phyloP scores from a whole-genome alignment of 2,888 invertebrate species.

The Pyrrhosoma nymphula region DNA sequence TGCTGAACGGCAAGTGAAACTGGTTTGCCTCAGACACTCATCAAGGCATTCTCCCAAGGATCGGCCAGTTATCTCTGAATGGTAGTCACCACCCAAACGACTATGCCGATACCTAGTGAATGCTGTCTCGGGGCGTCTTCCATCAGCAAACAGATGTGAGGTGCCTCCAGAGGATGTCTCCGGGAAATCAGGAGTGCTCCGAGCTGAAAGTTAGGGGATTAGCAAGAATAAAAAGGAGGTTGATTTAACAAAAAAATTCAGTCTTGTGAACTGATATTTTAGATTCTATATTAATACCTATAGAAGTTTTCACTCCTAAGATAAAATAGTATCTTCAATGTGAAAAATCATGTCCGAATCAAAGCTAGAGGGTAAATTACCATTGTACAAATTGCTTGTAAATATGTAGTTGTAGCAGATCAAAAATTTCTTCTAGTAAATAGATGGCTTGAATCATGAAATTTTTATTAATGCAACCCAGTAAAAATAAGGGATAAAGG shows the following conservation, averaged over 20 bases:
- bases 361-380: no score
- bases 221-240: conserved; percentile 77
- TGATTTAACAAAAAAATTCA: neutral
- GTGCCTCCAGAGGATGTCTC: conserved; percentile 85
- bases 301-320: no score
- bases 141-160: conserved; percentile 90
- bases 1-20: conserved; percentile 93
- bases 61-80: conserved; percentile 92
- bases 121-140: conserved; percentile 91
- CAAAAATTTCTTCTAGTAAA: no score
- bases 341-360: no score
- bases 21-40: conserved; percentile 92
- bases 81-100: conserved; percentile 91
- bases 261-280: no score
- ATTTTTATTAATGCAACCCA: no score
- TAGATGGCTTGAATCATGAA: no score
- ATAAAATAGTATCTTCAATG: no score
- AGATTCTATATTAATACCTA: no score
- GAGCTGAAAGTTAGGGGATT: conserved; percentile 81
- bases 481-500: no score
- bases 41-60: conserved; percentile 94
- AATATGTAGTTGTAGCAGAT: no score
- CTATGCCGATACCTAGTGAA: conserved; percentile 93
- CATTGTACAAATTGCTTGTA: no score
- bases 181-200: conserved; percentile 91